These are phyloP conservation scores for Dioctria linearis DNA, from an alignment of 2,888 invertebrate species.

Conservation along the genomic window DNA sequence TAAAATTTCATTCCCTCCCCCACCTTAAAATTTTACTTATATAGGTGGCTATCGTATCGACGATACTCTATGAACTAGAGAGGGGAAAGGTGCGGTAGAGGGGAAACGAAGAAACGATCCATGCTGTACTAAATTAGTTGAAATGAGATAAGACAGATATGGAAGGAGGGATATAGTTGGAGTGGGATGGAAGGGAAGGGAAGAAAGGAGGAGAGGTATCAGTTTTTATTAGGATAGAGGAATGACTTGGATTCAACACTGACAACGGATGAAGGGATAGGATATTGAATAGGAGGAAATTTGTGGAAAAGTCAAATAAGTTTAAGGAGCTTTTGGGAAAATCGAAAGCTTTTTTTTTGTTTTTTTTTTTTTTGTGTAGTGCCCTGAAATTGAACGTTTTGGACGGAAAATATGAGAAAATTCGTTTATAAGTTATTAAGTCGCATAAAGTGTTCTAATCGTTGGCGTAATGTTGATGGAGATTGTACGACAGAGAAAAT, in stretches of 20 bases:
- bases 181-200: not conserved
- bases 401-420: slow-evolving; percentile 42
- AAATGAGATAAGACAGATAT: slow-evolving; percentile 51
- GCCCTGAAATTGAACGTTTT: not conserved
- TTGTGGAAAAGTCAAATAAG: slow-evolving; percentile 49
- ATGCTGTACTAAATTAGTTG: slow-evolving; percentile 50
- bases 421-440: slow-evolving; percentile 51
- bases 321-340: slow-evolving; percentile 32
- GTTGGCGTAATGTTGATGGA: not conserved
- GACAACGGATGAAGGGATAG: slow-evolving; percentile 8
- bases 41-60: too few relatives aligned
- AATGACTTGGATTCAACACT: slow-evolving; percentile 3
- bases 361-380: not conserved
- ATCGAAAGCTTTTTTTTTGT: slow-evolving; percentile 34
- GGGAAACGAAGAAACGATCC: slow-evolving; percentile 43
- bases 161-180: not conserved
- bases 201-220: not conserved
- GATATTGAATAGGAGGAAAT: slow-evolving; percentile 29
- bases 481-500: too few relatives aligned
- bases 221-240: slow-evolving; percentile 28
- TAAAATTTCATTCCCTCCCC: slow-evolving; percentile 46
- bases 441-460: slow-evolving; percentile 12
- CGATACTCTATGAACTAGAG: not conserved
- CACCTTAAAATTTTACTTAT: not conserved
- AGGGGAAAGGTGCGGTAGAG: slow-evolving; percentile 10